Percentiles rank a stretch among this genome's conserved stretches.
phyloP scores from a whole-genome alignment of 2,797 vertebrate species.

The Gadopsis bispinosus region DNA sequence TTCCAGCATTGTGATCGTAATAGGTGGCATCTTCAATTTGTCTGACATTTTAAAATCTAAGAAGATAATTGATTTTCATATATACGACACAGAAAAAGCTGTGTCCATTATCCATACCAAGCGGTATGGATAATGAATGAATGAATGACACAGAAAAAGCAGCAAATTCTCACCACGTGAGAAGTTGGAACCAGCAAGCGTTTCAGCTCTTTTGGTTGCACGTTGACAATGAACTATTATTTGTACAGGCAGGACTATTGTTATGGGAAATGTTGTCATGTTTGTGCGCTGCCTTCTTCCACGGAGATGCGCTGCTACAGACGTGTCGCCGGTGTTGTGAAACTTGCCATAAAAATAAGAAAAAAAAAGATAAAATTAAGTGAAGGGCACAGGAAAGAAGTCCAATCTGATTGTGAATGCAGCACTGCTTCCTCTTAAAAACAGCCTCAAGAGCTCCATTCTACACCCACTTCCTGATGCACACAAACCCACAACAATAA shows the following conservation, averaged over 20 bases:
- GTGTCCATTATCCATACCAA: too few species aligned
- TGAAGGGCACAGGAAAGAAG: conserved; percentile 64
- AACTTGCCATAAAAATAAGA: conserved; percentile 13
- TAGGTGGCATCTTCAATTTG: too few species aligned
- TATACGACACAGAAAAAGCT: not conserved
- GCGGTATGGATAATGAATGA: too few species aligned
- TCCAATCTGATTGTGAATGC: conserved; percentile 53
- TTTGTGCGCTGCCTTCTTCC: not conserved
- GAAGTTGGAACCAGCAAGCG: not conserved
- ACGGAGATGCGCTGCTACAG: not conserved
- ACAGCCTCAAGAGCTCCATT: conserved; percentile 33
- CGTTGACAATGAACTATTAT: not conserved
- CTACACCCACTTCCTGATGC: conserved; percentile 66
- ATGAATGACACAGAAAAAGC: not conserved
- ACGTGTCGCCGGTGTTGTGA: conserved; percentile 10
- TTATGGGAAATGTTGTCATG: conserved; percentile 18
- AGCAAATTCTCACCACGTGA: not conserved
- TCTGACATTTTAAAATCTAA: not conserved
- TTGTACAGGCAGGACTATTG: not conserved
- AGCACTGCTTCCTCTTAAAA: conserved; percentile 68
- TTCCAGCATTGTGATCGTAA: too few species aligned
- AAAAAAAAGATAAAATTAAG: conserved; percentile 20
- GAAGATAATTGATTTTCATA: not conserved
- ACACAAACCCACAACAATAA: conserved; percentile 50
- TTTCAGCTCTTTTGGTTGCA: not conserved